Evolutionary conservation across 2,797 vertebrate genomes (phyloP), one percentile per base, ranked within the genome.

Genomic region (Sebastes goodei): DNA sequence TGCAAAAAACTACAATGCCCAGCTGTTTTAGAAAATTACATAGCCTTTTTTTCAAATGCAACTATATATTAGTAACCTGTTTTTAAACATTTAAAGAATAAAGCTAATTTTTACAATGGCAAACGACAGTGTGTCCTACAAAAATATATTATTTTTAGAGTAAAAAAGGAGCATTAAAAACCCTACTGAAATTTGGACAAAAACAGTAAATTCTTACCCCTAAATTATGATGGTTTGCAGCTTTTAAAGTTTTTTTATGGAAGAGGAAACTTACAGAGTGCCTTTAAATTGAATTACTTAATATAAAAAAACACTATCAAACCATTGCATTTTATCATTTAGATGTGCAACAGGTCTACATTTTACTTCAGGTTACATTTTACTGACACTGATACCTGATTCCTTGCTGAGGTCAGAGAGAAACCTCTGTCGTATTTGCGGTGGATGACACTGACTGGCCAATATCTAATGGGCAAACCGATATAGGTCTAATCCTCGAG

Each of bases 381-480:
- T 25, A 68, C 15, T 11, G 33, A 59, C 32, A 59, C 32, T 14
- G 23, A 17, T 55, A 29, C 49, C 49, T 3, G 53, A 81, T 10
- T 74, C 30, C 52, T 62, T 4, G 7, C 56, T 73, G 62, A 76
- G 71, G 57, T 81, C 71, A 74, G 32, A 72, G 27, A 71, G 25
- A 71, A 53, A 33, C 60, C 60, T 66, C 33, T n/a, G 9, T 66
- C 21, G 14, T 25, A 62, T 38, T 71, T 61, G 23, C 4, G 52
- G 23, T 63, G 25, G 33, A 83, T 70, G 70, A 74, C 21, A 6
- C 35, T 2, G 46, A 38, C 57, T 63, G 71, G 63, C 42, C 55
- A 69, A 83, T 78, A 71, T 46, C 52, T 78, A 52, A 78, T 78
- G n/a, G 30, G 71, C 80, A 85, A 75, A 68, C 61, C 3, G 65